A percentile compares a stretch with the other conserved stretches of the same genome.
These are phyloP conservation scores for Coreoperca whiteheadi DNA, from an alignment of 2,113 vertebrate species.

Conservation along the genomic window DNA sequence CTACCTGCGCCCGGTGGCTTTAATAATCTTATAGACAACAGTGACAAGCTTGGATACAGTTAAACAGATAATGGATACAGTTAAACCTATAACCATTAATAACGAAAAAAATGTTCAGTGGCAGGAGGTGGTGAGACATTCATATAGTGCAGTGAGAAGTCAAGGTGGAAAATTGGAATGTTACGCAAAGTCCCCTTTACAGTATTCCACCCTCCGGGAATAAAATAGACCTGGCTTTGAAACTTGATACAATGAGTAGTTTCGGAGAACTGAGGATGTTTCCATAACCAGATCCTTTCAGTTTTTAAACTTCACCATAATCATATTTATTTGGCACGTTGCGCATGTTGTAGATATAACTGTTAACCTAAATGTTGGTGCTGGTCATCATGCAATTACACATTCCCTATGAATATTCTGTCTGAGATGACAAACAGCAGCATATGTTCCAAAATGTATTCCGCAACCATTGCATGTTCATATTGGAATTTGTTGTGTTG, in stretches of 20 bases:
- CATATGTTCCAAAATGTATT: not conserved
- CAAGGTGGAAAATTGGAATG: not conserved
- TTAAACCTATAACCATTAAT: too few species aligned
- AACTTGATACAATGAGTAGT: not conserved
- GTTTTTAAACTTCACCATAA: not conserved
- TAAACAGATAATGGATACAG: too few species aligned
- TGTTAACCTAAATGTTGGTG: not conserved
- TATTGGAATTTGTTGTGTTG: not conserved
- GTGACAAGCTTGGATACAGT: too few species aligned
- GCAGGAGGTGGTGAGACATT: not conserved
- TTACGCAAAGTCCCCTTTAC: not conserved
- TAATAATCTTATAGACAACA: too few species aligned
- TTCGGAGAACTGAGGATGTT: not conserved
- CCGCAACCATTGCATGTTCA: not conserved
- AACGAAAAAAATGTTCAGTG: too few species aligned
- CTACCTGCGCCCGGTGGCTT: too few species aligned
- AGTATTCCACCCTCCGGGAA: not conserved
- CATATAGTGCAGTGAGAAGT: not conserved
- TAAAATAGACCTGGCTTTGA: not conserved
- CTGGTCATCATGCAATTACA: not conserved
- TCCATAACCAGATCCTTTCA: not conserved
- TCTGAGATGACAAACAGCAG: too few species aligned
- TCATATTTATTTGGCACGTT: not conserved
- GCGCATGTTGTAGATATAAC: not conserved
- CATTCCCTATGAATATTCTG: not conserved